These are phyloP conservation scores for Eurystomus gularis DNA, from an alignment of 2,113 vertebrate genomes.

Conservation along the genomic window DNA sequence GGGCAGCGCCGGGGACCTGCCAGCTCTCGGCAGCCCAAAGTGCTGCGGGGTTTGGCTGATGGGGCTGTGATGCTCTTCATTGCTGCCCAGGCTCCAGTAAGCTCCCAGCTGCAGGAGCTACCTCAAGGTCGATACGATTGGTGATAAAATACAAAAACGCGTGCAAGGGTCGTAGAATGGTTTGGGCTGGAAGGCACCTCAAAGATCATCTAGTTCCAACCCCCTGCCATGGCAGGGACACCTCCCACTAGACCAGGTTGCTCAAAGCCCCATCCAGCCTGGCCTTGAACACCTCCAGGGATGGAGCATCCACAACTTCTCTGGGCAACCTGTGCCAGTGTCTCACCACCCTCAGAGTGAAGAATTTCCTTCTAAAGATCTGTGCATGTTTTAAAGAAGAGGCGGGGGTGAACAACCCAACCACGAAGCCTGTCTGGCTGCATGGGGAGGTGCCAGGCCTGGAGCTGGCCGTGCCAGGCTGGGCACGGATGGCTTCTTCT, in stretches of 20 bases:
- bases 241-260: too few species aligned
- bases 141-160: not conserved
- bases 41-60: fast-evolving
- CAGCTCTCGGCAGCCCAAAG: not conserved
- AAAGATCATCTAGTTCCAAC: too few species aligned
- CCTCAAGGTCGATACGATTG: fast-evolving
- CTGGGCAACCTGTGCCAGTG: too few species aligned
- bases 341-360: too few species aligned
- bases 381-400: not conserved
- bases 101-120: not conserved
- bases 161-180: too few species aligned
- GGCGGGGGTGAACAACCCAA: fast-evolving
- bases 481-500: not conserved
- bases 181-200: too few species aligned
- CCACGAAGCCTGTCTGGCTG: fast-evolving
- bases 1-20: not conserved
- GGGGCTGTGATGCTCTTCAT: not conserved
- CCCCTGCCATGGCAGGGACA: too few species aligned
- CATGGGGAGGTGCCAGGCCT: not conserved
- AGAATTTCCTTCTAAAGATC: too few species aligned
- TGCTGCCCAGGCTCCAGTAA: not conserved
- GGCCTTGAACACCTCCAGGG: too few species aligned
- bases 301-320: too few species aligned
- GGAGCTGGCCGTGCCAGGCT: not conserved
- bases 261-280: too few species aligned